These are phyloP conservation scores for Hephaestus fuliginosus DNA, from an alignment of 2,797 vertebrate species.

Conservation along the genomic window DNA sequence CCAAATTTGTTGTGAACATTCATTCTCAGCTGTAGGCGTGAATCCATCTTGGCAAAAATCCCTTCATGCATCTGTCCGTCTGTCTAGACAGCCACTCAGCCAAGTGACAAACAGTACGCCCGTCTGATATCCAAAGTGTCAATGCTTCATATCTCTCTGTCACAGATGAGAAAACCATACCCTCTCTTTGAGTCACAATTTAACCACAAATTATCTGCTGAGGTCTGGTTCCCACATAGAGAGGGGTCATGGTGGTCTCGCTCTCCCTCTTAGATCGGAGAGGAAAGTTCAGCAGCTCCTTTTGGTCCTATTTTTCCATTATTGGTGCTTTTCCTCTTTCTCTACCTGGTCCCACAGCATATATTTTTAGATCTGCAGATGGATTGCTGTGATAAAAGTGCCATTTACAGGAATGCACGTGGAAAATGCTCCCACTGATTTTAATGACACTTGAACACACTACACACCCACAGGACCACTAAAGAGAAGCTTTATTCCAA, in stretches of 20 bases:
- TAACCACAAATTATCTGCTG: conserved; percentile 32
- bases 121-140: conserved; percentile 31
- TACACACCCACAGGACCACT: conserved; percentile 13
- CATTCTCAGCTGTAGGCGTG: conserved; percentile 28
- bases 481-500: conserved; percentile 19
- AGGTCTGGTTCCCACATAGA: conserved; percentile 18
- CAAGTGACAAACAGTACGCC: conserved; percentile 39
- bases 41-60: conserved; percentile 41
- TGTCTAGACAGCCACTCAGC: conserved; percentile 44
- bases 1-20: conserved; percentile 29
- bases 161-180: conserved; percentile 13
- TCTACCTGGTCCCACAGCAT: conserved; percentile 13
- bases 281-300: conserved; percentile 34
- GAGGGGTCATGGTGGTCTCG: neutral
- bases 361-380: conserved; percentile 20
- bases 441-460: conserved; percentile 23
- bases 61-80: conserved; percentile 41
- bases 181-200: conserved; percentile 29
- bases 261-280: conserved; percentile 12
- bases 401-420: conserved; percentile 36
- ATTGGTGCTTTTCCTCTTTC: conserved; percentile 16
- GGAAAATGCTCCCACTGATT: conserved; percentile 20
- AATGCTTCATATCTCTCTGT: conserved; percentile 30
- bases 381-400: conserved; percentile 32
- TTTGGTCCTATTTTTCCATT: conserved; percentile 28